Base-by-base conservation (phyloP, 2,113 vertebrate genomes). In the Mesoclemmys tuberculata region DNA sequence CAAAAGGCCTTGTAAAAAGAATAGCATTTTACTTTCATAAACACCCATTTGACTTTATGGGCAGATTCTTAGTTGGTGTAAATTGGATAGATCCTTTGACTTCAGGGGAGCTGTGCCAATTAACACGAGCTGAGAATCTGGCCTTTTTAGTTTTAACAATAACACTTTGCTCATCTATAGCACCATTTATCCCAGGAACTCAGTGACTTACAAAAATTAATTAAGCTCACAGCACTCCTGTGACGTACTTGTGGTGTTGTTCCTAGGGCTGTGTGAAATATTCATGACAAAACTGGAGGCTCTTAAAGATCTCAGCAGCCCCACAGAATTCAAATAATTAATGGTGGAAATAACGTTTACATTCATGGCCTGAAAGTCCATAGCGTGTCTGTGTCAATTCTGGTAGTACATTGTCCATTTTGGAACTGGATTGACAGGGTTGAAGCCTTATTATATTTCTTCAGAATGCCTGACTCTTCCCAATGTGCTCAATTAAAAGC, bases 121-220 rank as follows among this genome's bases (percentile, higher is more conserved):
- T 96, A 91, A 83, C 82, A 93, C 68, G 61, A 85, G 55, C 55
- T 84, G 88, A 93, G 77, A 56, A 74, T 92, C 64, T 93, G 61
- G 80, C 87, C 82, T 93, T 84, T n/a, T 94, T 94, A 83, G 58
- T 93, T 94, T 93, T 87, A 80, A 82, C 61, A 77, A 74, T 13
- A 16, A 93, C 38, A 80, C 55, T 77, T 52, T 84, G 68, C 79
- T 95, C 82, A 46, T 96, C 85, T 90, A 64, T 96, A 84, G 52
- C 96, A 95, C 92, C 85, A 95, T 94, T 95, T 64, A 82, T 94
- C 78, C 79, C 22, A 2, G 10, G 77, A 87, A 88, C 92, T 96
- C 84, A 86, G 90, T 90, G 95, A 96, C 94, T 92, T 97, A 89
- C 91, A 96, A 92, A 96, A 52, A 56, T 95, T 92, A 95, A 94